phyloP scores from a whole-genome alignment of 2,888 invertebrate species.

The Troglohyphantes excavatus region DNA sequence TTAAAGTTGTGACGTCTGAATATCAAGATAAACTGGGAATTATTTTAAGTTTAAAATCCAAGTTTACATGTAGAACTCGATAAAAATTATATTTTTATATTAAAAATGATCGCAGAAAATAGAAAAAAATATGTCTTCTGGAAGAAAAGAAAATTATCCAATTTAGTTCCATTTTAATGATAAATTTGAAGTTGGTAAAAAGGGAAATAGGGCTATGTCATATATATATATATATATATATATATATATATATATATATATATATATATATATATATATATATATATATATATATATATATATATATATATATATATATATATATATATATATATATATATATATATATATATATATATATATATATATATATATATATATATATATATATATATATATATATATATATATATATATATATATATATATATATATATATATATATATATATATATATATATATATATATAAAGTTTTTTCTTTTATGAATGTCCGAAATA shows the following conservation, averaged over 20 bases:
- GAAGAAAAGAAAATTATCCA: too few relatives aligned
- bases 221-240: constrained; percentile 7
- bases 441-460: neutral
- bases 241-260: constrained; percentile 8
- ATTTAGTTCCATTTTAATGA: too few relatives aligned
- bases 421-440: neutral
- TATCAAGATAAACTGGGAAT: too few relatives aligned
- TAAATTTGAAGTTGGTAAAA: too few relatives aligned
- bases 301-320: constrained; percentile 19
- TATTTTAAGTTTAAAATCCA: too few relatives aligned
- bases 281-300: constrained; percentile 25
- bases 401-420: constrained; percentile 3
- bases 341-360: constrained; percentile 7
- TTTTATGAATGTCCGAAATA: too few relatives aligned
- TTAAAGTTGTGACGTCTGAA: too few relatives aligned
- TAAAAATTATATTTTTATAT: too few relatives aligned
- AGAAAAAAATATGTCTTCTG: too few relatives aligned
- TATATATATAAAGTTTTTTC: neutral
- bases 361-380: constrained; percentile 17
- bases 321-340: constrained; percentile 25
- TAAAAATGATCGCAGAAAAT: too few relatives aligned
- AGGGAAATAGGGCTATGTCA: too few relatives aligned
- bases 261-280: constrained; percentile 19
- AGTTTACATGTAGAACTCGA: too few relatives aligned
- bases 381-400: neutral